These are phyloP conservation scores for Coelogynopora nodosa DNA, from an alignment of 2,888 invertebrate species.

Conservation along the genomic window DNA sequence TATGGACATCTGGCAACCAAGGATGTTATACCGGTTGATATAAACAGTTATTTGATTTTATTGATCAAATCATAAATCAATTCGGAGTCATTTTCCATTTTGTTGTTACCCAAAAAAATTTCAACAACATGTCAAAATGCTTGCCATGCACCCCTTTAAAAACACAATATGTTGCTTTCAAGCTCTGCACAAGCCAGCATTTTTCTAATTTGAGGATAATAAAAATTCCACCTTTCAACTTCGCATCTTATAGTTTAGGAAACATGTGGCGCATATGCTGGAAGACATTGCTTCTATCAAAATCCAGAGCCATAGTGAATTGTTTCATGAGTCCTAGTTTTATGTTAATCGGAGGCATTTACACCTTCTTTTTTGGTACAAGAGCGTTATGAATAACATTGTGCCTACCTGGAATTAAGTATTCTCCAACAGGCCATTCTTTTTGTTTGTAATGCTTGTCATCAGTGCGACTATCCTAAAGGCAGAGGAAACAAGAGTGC, in stretches of 20 bases:
- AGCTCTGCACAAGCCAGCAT: not conserved
- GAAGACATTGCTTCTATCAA: not conserved
- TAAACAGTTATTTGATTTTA: too few species aligned
- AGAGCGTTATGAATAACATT: not conserved
- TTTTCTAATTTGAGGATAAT: not conserved
- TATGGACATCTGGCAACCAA: slow-evolving; percentile 25
- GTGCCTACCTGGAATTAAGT: too few species aligned
- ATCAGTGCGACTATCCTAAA: not conserved
- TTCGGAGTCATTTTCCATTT: not conserved
- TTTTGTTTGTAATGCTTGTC: too few species aligned
- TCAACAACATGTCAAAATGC: not conserved
- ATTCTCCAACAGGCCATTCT: too few species aligned
- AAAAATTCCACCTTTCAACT: not conserved
- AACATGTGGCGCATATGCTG: not conserved
- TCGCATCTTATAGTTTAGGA: not conserved
- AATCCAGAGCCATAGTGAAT: not conserved
- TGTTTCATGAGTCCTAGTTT: not conserved
- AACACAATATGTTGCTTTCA: too few species aligned
- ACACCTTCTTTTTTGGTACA: not conserved
- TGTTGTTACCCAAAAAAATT: not conserved
- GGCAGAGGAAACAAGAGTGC: not conserved
- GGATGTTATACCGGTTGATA: not conserved
- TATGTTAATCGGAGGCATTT: not conserved
- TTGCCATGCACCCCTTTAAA: not conserved
- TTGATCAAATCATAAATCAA: not conserved